Conservation (phyloP, 2,888 invertebrate genomes). For the Melipona beecheii region DNA sequence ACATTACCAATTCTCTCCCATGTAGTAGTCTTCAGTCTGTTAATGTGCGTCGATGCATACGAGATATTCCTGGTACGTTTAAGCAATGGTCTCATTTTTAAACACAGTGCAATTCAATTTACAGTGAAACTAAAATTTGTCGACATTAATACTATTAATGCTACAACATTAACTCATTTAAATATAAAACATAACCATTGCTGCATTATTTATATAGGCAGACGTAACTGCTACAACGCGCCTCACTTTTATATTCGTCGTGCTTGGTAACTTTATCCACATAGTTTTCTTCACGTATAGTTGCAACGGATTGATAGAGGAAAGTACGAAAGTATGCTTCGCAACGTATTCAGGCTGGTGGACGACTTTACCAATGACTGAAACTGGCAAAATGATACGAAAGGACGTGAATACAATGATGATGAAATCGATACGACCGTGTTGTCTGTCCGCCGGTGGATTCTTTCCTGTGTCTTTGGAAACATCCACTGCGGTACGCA, state of each 20-base stretch:
- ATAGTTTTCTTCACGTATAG: slow-evolving; percentile 36
- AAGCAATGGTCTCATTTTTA: background rate
- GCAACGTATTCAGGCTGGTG: slow-evolving; percentile 15
- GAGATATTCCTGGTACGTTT: slow-evolving; percentile 53
- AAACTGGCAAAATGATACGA: slow-evolving; percentile 28
- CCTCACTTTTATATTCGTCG: slow-evolving; percentile 11
- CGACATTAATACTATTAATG: too few species aligned
- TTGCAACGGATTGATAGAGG: slow-evolving; percentile 3
- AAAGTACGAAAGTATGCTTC: slow-evolving; percentile 2
- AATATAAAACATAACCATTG: background rate
- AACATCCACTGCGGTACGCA: slow-evolving; percentile 52
- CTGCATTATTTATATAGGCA: background rate
- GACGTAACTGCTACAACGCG: background rate
- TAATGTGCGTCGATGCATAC: slow-evolving; percentile 51
- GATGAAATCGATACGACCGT: slow-evolving; percentile 52
- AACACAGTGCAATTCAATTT: background rate
- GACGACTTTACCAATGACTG: slow-evolving; percentile 3
- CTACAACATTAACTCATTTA: background rate
- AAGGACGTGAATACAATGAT: slow-evolving; percentile 55
- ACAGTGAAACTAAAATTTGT: background rate
- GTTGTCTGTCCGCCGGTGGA: slow-evolving; percentile 45
- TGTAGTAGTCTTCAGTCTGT: slow-evolving; percentile 55
- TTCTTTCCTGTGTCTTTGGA: slow-evolving; percentile 56
- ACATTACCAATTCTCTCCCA: slow-evolving; percentile 56
- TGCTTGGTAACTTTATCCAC: slow-evolving; percentile 1